These are phyloP conservation scores for Corticium candelabrum DNA, from an alignment of 37 sponge, comb jelly and placozoan species.

Conservation along the genomic window DNA sequence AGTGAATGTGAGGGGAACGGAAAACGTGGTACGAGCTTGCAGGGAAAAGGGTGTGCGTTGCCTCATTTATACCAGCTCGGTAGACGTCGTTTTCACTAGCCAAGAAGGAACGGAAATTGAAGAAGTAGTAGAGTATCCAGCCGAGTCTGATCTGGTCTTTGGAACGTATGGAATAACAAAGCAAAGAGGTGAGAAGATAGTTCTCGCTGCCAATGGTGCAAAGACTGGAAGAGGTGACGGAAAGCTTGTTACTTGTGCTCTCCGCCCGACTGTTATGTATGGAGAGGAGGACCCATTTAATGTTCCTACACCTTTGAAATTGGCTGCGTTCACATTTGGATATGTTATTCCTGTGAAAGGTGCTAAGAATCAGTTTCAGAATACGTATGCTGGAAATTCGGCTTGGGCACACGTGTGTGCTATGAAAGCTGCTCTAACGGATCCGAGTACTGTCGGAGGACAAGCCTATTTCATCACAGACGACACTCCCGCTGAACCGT, in stretches of 20 bases:
- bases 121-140: not conserved
- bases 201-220: not conserved
- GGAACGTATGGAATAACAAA: not conserved
- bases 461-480: not conserved
- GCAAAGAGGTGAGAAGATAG: not conserved
- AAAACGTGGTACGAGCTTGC: not conserved
- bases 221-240: too few species aligned
- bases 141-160: not conserved
- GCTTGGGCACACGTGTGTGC: conserved; percentile 1
- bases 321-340: not conserved
- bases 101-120: not conserved
- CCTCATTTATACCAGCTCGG: not conserved
- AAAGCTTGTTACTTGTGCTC: not conserved
- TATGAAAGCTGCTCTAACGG: not conserved
- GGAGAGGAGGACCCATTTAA: not conserved
- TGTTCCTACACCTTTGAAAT: not conserved
- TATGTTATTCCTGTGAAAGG: not conserved
- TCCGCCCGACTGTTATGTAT: not conserved
- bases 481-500: not conserved
- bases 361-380: not conserved
- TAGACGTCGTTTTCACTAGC: not conserved
- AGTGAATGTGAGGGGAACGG: not conserved
- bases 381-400: not conserved
- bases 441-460: not conserved
- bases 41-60: not conserved